A percentile compares a stretch with the other conserved stretches of the same genome.
These are phyloP conservation scores for Nicator chloris DNA, from an alignment of 2,113 vertebrate species.

Conservation along the genomic window DNA sequence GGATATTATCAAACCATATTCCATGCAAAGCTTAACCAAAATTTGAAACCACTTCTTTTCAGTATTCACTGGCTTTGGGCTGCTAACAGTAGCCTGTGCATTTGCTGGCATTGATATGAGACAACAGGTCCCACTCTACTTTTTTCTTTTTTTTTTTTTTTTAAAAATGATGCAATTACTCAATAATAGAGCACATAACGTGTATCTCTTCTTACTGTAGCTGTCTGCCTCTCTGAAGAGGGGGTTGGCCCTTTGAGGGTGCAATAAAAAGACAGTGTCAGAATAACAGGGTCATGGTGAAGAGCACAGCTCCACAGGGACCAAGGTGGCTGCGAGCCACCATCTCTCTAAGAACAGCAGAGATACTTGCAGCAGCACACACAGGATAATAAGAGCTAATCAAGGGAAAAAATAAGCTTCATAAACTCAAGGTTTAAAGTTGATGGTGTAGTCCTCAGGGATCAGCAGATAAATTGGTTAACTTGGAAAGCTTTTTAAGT, in stretches of 20 bases:
- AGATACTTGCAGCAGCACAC: neutral
- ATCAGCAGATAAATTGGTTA: neutral
- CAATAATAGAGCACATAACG: neutral
- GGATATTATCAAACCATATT: neutral
- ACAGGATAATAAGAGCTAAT: neutral
- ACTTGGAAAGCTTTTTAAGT: neutral
- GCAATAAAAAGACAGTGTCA: neutral
- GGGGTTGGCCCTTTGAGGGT: neutral
- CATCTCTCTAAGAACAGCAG: neutral
- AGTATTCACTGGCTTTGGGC: neutral
- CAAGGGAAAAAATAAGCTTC: constrained; percentile 28
- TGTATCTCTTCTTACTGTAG: neutral
- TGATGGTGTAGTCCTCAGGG: neutral
- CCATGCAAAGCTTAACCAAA: neutral
- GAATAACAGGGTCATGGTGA: neutral
- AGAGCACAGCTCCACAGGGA: neutral
- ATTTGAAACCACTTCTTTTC: neutral
- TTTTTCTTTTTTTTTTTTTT: neutral
- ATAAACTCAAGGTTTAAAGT: neutral
- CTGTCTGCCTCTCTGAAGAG: neutral
- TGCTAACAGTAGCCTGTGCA: neutral
- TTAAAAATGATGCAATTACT: neutral
- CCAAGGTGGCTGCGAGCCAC: neutral
- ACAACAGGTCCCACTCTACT: neutral
- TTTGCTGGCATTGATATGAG: neutral